phyloP scores from a whole-genome alignment of 2,888 invertebrate genomes.

The Microctonus aethiopoides region DNA sequence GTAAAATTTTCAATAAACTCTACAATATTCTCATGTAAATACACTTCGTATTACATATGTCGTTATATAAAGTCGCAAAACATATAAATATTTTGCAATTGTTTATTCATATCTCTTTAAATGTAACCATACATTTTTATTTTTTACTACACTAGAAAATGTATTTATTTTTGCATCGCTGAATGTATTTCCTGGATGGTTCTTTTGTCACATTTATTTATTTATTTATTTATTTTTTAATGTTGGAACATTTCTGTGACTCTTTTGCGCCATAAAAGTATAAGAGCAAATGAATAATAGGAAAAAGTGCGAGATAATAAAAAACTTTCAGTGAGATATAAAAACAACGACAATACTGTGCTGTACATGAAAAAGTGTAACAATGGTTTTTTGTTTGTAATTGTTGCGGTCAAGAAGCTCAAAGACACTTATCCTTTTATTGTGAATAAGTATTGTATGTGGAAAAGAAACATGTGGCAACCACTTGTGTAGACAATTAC shows the following conservation, averaged over 20 bases:
- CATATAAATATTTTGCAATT: not conserved
- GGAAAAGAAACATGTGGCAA: conserved; percentile 34
- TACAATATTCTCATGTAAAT: not conserved
- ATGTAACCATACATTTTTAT: not conserved
- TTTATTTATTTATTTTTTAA: not conserved
- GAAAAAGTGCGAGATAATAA: not conserved
- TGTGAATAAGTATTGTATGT: not conserved
- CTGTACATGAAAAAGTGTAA: conserved; percentile 21
- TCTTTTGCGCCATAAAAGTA: no score
- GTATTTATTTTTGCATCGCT: not conserved
- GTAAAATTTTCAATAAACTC: not conserved
- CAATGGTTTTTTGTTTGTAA: conserved; percentile 47
- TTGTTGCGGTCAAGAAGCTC: conserved; percentile 37
- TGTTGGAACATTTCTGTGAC: not conserved
- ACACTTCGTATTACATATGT: not conserved
- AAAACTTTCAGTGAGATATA: conserved; percentile 26
- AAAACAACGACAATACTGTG: not conserved
- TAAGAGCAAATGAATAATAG: no score
- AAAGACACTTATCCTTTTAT: conserved; percentile 6
- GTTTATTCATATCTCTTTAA: not conserved
- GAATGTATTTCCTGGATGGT: not conserved
- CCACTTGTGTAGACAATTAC: conserved; percentile 22
- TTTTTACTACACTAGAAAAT: not conserved
- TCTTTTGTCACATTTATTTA: no score
- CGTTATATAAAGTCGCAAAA: not conserved